Base-by-base conservation (phyloP, 2,797 vertebrate genomes). In the Cossypha dichroa region DNA sequence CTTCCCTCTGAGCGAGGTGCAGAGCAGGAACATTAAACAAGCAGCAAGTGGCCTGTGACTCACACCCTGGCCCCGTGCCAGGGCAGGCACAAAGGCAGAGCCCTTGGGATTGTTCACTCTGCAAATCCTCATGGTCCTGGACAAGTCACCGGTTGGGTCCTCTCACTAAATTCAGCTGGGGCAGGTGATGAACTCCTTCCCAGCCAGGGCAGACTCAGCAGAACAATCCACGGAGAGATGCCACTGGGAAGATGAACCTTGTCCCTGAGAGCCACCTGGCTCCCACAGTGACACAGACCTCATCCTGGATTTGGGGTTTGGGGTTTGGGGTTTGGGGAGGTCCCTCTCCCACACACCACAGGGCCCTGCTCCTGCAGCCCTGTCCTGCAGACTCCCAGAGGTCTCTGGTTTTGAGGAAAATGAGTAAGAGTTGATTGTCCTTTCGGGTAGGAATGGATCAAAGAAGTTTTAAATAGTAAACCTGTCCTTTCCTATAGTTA, bases 1-100 rank as follows among this genome's bases (percentile, higher is more conserved):
- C 88, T 89, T 93, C 72, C 49, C 86, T 78, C 49, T n/a, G 29
- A 49, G 70, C 49, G 14, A 38, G 62, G 60, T 6, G 70, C 56
- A 41, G 86, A 89, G 78, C 77, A 2, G 19, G 86, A 88, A 77
- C 69, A 64, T 92, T 89, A 91, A 95, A 89, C 84, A 96, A 79
- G 48, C 77, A 92, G 18, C 40, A 12, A 84, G 60, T 1, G 0
- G 28, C 38, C 67, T 14, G 38, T 95, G 88, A 96, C 70, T 96
- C 92, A 93, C 0, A 0, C 1, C 0, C 0, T 87, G 96, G 95
- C 92, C 59, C 48, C 0, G 9, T 0, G 93, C 96, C 96, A 97
- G 83, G 43, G 43, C 68, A 91, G 88, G 76, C 74, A 92, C 26
- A 23, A 33, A 43, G 60, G 40, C 73, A 0, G 7, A 85, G 90